These are phyloP conservation scores for Linyphia triangularis DNA, from an alignment of 2,888 invertebrate species.

Conservation along the genomic window DNA sequence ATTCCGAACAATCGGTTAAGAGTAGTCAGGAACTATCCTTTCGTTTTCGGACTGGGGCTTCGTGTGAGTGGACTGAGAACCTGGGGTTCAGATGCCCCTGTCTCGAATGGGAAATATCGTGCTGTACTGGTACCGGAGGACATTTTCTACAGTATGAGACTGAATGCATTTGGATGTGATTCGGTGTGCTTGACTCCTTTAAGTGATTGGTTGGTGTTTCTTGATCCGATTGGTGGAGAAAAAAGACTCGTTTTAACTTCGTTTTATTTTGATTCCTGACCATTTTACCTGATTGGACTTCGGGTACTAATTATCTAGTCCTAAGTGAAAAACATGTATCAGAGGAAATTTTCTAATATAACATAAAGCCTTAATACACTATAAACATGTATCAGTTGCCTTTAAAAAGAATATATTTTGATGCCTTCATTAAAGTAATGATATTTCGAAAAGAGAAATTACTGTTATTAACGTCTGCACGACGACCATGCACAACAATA, in stretches of 20 bases:
- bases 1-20: neutral
- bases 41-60: conserved; percentile 4
- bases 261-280: conserved; percentile 5
- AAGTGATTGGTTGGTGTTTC: conserved; percentile 35
- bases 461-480: too few species aligned
- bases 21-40: neutral
- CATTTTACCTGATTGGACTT: too few species aligned
- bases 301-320: too few species aligned
- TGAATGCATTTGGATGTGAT: neutral
- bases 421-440: too few species aligned
- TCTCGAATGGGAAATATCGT: conserved; percentile 18
- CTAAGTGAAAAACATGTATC: too few species aligned
- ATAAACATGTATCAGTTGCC: too few species aligned
- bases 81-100: conserved; percentile 14
- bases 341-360: too few species aligned
- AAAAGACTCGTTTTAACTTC: conserved; percentile 13
- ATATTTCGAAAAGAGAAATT: too few species aligned
- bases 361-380: too few species aligned
- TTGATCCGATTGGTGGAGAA: conserved; percentile 7
- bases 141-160: conserved; percentile 15
- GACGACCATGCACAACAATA: too few species aligned
- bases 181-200: neutral
- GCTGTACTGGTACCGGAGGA: conserved; percentile 18
- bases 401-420: too few species aligned
- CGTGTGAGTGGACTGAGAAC: neutral